Base-by-base conservation (phyloP, 2,888 invertebrate species). In the Lasioglossum zephyrum region DNA sequence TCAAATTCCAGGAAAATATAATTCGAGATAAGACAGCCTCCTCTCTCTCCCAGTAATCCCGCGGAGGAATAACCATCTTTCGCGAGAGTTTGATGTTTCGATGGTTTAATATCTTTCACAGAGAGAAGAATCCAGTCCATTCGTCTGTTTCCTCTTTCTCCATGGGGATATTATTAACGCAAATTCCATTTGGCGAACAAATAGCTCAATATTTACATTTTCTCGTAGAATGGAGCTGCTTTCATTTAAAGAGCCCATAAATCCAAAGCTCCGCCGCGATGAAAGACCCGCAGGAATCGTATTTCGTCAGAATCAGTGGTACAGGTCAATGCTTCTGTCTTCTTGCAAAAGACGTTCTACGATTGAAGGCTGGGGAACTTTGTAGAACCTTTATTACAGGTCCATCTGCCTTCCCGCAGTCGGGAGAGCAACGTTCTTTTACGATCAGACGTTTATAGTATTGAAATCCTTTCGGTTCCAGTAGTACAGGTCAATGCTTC, bases 321-420 rank as follows among this genome's bases (percentile, higher is more conserved):
- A 63, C 63, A 63, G 63, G 63, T 63, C 69, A 69, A 39, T 69
- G 69, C 36, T 69, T 69, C 69, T 69, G 69, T 69, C 36, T 36
- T 39, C 69, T 8, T 18, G 69, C 22, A 36, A 39, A 69, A 69
- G 36, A 69, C 31, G 22, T 39, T 69, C 39, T 39, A 36, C 22
- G 22, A 22, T 9, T 22, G 69, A 69, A 22, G 22, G 39, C 39
- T 22, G 39, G 9, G 2, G 9, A 22, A 39, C 69, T 69, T 39
- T 69, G 69, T 69, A 9, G 39, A 39, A 36, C 39, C 39, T 69
- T 36, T 69, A 69, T 69, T 69, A 69, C 39, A 22, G 69, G 22
- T 69, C 69, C 36, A 39, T 39, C 36, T 69, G 39, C 39, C 18
- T 36, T 63, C 18, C 63, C 63, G 18, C 8, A 18, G 63, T 0